Evolutionary conservation across 2,113 vertebrate species (phyloP), one percentile per base, ranked within the genome.

Genomic region (Atrichornis clamosus): DNA sequence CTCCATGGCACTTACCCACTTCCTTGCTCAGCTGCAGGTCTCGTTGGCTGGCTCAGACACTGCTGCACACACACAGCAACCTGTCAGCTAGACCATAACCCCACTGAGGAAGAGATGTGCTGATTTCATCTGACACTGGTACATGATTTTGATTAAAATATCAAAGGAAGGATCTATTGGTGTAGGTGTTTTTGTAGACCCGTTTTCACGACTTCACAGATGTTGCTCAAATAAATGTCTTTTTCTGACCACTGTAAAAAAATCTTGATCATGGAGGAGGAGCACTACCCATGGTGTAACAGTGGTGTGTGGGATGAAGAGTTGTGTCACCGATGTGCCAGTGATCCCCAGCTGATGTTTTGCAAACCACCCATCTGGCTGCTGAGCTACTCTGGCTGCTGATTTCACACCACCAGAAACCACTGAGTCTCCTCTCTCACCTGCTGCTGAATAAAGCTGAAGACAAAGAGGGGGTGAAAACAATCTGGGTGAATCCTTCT

Each of bases 111-210:
- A 84, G 86, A 89, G 86, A 89, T 27, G 52, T 23, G 35, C 80
- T 78, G 91, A 95, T 93, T 90, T 87, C 86, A 67, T 89, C 91
- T 96, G 86, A 84, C 72, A 70, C 8, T 75, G 93, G 56, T 89
- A 84, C 69, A 64, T 60, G 86, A 89, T 55, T 60, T 93, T 52
- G 46, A 80, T 90, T 90, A 81, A 93, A 93, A 89, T 87, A 92
- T 86, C 80, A 84, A 84, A 89, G 75, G 53, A 69, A 59, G 27
- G 44, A 89, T 93, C 76, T 56, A 75, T 64, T 72, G 86, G 82
- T 13, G 55, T 74, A 70, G 80, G 77, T 87, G 80, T n/a, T 92
- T 89, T 70, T 67, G 75, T 44, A 59, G 83, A 59, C 55, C 93
- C 5, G 1, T 16, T 95, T 59, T 55, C 50, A 68, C 0, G 10